These are phyloP conservation scores for Oryzias curvinotus DNA, from an alignment of 2,113 vertebrate genomes.

Conservation along the genomic window DNA sequence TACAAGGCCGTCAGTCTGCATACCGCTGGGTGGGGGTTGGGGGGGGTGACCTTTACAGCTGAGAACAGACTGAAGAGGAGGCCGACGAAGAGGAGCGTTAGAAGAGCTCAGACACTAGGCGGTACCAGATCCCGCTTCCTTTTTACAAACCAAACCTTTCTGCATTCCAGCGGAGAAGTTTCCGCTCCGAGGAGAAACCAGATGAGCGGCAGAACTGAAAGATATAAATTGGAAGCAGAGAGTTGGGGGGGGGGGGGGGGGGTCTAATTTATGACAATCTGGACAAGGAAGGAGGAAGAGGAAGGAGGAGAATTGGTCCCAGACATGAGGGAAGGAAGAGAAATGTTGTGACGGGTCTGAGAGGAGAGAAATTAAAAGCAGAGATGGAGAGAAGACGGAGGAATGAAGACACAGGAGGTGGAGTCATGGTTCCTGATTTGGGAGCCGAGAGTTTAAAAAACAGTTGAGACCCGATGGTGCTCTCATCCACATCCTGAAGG, in stretches of 20 bases:
- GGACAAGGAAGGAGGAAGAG: neutral
- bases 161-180: too few relatives aligned
- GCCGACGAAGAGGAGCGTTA: neutral
- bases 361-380: neutral
- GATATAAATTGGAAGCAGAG: constrained; percentile 37
- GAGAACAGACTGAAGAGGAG: constrained; percentile 1
- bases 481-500: too few relatives aligned
- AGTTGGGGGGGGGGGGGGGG: neutral
- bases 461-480: too few relatives aligned
- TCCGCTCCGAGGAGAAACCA: neutral
- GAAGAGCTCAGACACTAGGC: too few relatives aligned
- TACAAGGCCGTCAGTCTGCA: constrained; percentile 37
- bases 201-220: neutral
- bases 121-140: too few relatives aligned
- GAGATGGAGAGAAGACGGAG: neutral
- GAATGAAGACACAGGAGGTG: neutral
- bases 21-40: constrained; percentile 9
- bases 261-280: constrained; percentile 18
- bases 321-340: constrained; percentile 1
- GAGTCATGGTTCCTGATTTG: too few relatives aligned
- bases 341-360: neutral
- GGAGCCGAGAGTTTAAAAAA: too few relatives aligned
- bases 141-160: too few relatives aligned
- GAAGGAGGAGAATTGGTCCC: constrained; percentile 3
- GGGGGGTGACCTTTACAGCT: constrained; percentile 12